A percentile compares a stretch with the other conserved stretches of the same genome.
phyloP scores from a whole-genome alignment of 2,888 invertebrate genomes.

The Caradrina clavipalpis region DNA sequence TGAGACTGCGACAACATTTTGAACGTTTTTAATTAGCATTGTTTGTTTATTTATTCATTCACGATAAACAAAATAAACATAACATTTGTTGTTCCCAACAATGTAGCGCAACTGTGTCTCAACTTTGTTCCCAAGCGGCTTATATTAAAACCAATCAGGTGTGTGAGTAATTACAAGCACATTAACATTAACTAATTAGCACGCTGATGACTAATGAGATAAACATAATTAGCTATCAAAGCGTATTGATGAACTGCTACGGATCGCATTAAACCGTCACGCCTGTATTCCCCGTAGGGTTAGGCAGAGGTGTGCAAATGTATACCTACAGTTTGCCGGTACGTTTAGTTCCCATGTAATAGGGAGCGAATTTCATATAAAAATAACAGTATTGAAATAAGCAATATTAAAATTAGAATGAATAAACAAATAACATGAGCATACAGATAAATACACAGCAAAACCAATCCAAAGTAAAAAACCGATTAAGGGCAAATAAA shows the following conservation, averaged over 20 bases:
- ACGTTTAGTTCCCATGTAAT: too few species aligned
- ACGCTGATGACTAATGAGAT: slow-evolving; percentile 29
- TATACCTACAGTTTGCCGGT: too few species aligned
- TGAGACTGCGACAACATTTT: too few species aligned
- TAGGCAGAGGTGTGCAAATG: too few species aligned
- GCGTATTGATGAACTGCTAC: slow-evolving; percentile 26
- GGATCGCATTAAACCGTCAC: not conserved
- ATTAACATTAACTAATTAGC: slow-evolving; percentile 41
- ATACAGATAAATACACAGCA: not conserved
- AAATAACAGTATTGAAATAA: not conserved
- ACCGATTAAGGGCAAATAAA: slow-evolving; percentile 31
- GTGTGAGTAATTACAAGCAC: slow-evolving; percentile 23
- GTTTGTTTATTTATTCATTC: too few species aligned
- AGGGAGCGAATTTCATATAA: too few species aligned
- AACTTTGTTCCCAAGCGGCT: not conserved
- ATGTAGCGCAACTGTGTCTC: not conserved
- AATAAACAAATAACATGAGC: not conserved
- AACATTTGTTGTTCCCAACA: too few species aligned
- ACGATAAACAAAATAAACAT: too few species aligned
- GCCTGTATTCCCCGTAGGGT: too few species aligned
- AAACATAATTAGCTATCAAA: slow-evolving; percentile 18
- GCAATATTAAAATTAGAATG: too few species aligned
- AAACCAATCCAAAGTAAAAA: not conserved
- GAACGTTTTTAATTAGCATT: too few species aligned
- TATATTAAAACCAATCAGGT: slow-evolving; percentile 26